Conservation (phyloP, 2,797 vertebrate genomes). For the Gorsachius magnificus region DNA sequence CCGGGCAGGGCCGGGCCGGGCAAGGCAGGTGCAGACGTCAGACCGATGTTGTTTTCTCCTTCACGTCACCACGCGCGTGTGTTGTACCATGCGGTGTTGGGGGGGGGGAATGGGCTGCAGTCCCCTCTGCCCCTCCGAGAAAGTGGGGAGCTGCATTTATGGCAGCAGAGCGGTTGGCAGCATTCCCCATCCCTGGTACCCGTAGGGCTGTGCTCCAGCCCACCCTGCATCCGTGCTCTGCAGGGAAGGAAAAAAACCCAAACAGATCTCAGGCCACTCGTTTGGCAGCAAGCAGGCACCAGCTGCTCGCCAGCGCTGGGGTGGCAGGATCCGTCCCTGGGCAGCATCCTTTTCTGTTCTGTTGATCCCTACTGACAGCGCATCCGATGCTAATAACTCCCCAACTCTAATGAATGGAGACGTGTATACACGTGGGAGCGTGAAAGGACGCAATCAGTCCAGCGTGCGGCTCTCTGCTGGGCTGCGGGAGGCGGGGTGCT, state of each 20-base stretch:
- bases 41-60: background rate
- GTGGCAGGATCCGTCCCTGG: background rate
- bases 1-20: constrained; percentile 34
- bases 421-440: background rate
- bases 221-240: background rate
- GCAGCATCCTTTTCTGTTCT: constrained; percentile 15
- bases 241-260: background rate
- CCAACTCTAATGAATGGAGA: background rate
- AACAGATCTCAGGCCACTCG: background rate
- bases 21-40: constrained; percentile 64
- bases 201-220: background rate
- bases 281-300: accelerated
- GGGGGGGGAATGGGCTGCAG: accelerated
- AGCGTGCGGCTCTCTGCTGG: background rate
- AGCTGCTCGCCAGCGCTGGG: background rate
- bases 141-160: background rate
- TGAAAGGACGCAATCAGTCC: accelerated
- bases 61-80: accelerated
- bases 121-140: background rate
- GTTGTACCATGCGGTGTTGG: accelerated
- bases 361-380: constrained; percentile 1
- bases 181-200: background rate
- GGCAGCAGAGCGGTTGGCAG: accelerated
- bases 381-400: background rate
- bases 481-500: background rate